Percentiles rank a stretch among this genome's conserved stretches.
Evolutionary conservation across 1,140 invertebrate genomes (phyloP).

Genomic region (Drosophila athabasca): DNA sequence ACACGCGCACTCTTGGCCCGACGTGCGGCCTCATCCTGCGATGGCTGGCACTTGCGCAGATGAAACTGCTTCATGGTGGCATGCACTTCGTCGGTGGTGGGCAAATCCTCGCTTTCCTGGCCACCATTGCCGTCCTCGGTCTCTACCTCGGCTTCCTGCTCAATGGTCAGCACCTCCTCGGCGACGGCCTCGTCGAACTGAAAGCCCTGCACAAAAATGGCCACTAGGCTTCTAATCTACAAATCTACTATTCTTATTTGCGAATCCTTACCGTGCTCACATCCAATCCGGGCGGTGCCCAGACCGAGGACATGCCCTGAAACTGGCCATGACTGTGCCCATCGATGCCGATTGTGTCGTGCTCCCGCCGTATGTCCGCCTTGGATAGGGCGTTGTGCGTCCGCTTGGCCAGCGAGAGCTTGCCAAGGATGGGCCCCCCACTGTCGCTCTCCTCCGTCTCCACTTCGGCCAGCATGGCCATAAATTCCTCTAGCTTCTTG

Average conservation of each 20-base stretch:
- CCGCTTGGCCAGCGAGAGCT: constrained; percentile 85
- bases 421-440: constrained; percentile 85
- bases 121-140: constrained; percentile 69
- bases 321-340: constrained; percentile 32
- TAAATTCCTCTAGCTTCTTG: constrained; percentile 84
- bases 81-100: constrained; percentile 77
- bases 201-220: constrained; percentile 36
- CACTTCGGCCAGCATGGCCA: constrained; percentile 84
- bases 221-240: no score
- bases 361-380: constrained; percentile 75
- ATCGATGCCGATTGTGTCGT: constrained; percentile 46
- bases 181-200: constrained; percentile 70
- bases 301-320: constrained; percentile 66
- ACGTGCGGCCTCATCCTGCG: constrained; percentile 72
- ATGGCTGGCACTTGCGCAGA: constrained; percentile 74
- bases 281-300: constrained; percentile 61
- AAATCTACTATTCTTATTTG: not conserved
- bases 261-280: constrained; percentile 51
- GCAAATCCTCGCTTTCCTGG: constrained; percentile 70
- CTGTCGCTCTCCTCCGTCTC: constrained; percentile 88
- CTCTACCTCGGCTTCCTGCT: constrained; percentile 80
- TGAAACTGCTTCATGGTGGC: constrained; percentile 82
- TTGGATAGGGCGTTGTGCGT: constrained; percentile 86
- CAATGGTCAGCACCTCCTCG: constrained; percentile 75
- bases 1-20: constrained; percentile 76